Evolutionary conservation across 1,140 invertebrate genomes (phyloP).

Genomic region (Drosophila punjabiensis): DNA sequence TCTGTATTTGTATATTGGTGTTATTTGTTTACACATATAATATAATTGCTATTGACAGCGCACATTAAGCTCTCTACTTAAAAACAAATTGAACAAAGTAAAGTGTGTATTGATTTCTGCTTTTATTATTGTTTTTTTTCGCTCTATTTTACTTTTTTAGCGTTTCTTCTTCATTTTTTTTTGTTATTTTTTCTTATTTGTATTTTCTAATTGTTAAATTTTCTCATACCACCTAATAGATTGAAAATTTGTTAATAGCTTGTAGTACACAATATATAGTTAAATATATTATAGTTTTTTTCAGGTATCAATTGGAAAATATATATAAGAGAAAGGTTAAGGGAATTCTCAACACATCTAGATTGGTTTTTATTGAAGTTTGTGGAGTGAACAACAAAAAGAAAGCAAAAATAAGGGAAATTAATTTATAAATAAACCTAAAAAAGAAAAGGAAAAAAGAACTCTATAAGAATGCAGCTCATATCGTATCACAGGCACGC

Average conservation of each 20-base stretch:
- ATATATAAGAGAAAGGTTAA: slow-evolving; percentile 57
- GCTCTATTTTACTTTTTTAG: slow-evolving; percentile 12
- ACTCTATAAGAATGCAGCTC: slow-evolving; percentile 68
- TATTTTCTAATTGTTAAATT: slow-evolving; percentile 34
- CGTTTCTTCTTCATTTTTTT: slow-evolving; percentile 2
- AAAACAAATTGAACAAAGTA: slow-evolving; percentile 70
- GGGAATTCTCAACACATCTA: slow-evolving; percentile 59
- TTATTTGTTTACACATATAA: slow-evolving; percentile 63
- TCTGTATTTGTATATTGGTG: slow-evolving; percentile 74
- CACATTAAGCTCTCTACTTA: slow-evolving; percentile 82
- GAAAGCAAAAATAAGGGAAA: slow-evolving; percentile 3
- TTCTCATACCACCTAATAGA: slow-evolving; percentile 67
- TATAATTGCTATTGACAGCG: slow-evolving; percentile 78
- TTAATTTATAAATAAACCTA: slow-evolving; percentile 57
- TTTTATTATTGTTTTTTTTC: slow-evolving; percentile 28
- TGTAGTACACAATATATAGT: slow-evolving; percentile 67
- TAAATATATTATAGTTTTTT: slow-evolving; percentile 5
- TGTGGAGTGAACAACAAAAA: slow-evolving; percentile 22
- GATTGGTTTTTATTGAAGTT: slow-evolving; percentile 61
- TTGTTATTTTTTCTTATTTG: slow-evolving; percentile 14
- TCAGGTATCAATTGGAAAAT: slow-evolving; percentile 78
- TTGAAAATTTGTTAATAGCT: slow-evolving; percentile 76
- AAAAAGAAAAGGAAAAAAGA: slow-evolving; percentile 18
- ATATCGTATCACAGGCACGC: slow-evolving; percentile 85
- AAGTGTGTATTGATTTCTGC: slow-evolving; percentile 50